A percentile compares a stretch with the other conserved stretches of the same genome.
phyloP scores from a whole-genome alignment of 1,140 invertebrate genomes.

The Rhynchophorus ferrugineus region DNA sequence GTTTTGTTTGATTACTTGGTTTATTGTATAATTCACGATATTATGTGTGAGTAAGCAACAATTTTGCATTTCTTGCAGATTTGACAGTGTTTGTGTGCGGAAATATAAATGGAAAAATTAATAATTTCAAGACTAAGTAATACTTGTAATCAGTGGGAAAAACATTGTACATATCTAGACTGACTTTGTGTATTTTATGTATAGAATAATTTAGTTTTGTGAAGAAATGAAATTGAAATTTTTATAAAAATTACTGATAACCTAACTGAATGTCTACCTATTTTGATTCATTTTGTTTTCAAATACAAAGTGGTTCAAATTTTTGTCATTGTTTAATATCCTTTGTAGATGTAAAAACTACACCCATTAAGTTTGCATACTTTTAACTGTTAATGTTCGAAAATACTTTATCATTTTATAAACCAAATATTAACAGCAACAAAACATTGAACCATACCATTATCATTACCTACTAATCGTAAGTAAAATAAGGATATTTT shows the following conservation, averaged over 20 bases:
- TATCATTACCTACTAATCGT: neutral
- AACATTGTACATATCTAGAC: slow-evolving; percentile 35
- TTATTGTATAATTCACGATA: slow-evolving; percentile 3
- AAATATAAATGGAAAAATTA: slow-evolving; percentile 3
- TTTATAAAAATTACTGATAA: slow-evolving; percentile 19
- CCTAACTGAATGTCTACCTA: slow-evolving; percentile 18
- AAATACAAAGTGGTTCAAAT: neutral
- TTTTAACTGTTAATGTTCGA: too few relatives aligned
- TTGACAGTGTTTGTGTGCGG: neutral
- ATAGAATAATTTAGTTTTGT: slow-evolving; percentile 30
- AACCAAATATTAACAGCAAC: neutral
- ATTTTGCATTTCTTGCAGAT: neutral
- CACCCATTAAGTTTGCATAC: too few relatives aligned
- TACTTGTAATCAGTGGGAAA: slow-evolving; percentile 24
- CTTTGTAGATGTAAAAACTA: too few relatives aligned
- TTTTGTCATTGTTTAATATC: neutral
- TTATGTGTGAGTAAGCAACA: slow-evolving; percentile 1
- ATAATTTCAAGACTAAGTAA: slow-evolving; percentile 21
- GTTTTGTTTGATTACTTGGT: too few relatives aligned
- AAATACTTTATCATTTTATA: too few relatives aligned
- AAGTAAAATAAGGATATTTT: neutral
- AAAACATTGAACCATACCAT: neutral
- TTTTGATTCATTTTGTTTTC: neutral
- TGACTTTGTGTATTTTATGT: slow-evolving; percentile 36
- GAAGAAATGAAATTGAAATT: slow-evolving; percentile 22